Conservation (phyloP, 1,140 invertebrate genomes). For the Platorchestia sp. region DNA sequence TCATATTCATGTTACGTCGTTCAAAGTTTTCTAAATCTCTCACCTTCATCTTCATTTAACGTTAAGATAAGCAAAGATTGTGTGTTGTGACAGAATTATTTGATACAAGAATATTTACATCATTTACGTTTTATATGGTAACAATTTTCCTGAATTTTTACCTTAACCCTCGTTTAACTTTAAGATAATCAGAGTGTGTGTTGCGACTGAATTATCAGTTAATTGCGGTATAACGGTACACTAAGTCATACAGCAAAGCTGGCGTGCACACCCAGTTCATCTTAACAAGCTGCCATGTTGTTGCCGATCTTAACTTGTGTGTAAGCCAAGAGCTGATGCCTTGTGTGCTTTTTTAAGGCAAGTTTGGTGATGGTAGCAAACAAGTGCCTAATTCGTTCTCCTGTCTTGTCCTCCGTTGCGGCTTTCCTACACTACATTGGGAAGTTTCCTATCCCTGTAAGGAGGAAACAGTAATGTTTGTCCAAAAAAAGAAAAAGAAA, state of each 20-base stretch:
- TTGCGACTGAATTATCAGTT: background rate
- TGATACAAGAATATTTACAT: background rate
- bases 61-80: background rate
- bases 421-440: background rate
- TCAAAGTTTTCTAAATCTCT: too few species aligned
- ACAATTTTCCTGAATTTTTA: background rate
- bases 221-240: background rate
- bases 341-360: background rate
- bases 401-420: background rate
- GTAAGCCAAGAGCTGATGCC: background rate
- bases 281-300: background rate
- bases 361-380: background rate
- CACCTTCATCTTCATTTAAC: too few species aligned
- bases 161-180: background rate
- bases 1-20: too few species aligned
- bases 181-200: background rate
- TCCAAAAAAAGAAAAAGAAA: background rate
- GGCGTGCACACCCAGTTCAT: background rate
- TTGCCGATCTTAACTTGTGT: background rate
- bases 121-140: background rate
- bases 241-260: too few species aligned
- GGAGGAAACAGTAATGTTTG: background rate
- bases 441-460: background rate
- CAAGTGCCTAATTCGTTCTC: background rate
- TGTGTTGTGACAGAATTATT: background rate